Evolutionary conservation across 2,797 vertebrate genomes (phyloP).

Genomic region (Rachycentron canadum): DNA sequence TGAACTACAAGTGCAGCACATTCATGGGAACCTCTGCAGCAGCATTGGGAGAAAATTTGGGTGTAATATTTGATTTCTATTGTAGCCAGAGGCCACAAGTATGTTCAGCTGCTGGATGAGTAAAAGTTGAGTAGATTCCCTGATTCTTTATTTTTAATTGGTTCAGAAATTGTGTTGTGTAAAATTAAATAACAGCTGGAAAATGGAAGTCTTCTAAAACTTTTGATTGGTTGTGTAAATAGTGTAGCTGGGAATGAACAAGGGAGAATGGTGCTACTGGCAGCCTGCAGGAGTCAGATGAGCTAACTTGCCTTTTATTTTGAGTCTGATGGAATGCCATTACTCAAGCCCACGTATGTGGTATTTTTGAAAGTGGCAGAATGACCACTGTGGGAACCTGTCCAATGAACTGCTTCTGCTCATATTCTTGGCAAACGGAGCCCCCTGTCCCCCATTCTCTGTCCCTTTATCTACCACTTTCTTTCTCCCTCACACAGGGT

Average conservation of each 20-base stretch:
- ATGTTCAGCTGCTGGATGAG: too few species aligned
- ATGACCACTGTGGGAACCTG: constrained; percentile 85
- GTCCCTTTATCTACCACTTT: constrained; percentile 84
- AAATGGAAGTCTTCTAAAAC: neutral
- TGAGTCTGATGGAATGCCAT: constrained; percentile 73
- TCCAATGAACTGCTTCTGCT: constrained; percentile 80
- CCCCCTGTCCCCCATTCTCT: constrained; percentile 83
- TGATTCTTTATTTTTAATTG: neutral
- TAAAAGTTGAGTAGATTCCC: neutral
- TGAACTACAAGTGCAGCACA: too few species aligned
- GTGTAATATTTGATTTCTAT: too few species aligned
- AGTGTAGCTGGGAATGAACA: constrained; percentile 6
- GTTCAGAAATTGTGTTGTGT: too few species aligned
- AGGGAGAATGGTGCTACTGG: constrained; percentile 11
- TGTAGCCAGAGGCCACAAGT: too few species aligned
- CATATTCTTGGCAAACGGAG: constrained; percentile 84
- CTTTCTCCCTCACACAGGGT: constrained; percentile 85
- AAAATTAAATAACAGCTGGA: neutral
- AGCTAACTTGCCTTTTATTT: constrained; percentile 72
- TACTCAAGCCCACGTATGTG: constrained; percentile 71
- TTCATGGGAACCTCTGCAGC: neutral
- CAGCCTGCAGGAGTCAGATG: constrained; percentile 41
- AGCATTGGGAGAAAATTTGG: neutral
- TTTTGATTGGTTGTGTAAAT: neutral
- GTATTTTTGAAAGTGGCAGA: constrained; percentile 68